Evolutionary conservation across 2,113 vertebrate species (phyloP), one percentile per base, ranked within the genome.

Genomic region (Spermophilus dauricus): DNA sequence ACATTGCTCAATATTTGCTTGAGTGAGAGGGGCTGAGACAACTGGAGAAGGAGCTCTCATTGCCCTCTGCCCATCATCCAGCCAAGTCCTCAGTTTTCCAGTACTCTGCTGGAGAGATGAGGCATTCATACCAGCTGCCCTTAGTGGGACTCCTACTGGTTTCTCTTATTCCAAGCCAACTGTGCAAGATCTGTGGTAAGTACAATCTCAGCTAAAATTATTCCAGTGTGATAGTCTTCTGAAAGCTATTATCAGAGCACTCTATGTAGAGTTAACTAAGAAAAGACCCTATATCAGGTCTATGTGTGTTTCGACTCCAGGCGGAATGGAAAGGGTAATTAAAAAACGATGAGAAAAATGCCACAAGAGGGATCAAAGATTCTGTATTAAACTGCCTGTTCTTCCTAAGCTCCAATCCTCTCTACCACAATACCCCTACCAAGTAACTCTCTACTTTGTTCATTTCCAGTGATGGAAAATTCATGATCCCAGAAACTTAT

Each of bases 101-200:
- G n/a, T 3, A 18, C 63, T 24, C 42, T 8, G 34, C 2, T 56
- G 69, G 61, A 89, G 51, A 81, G 75, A 98, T 96, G 96, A 48
- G 11, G 34, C 83, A 2, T 1, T 20, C 90, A 16, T 5, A 69
- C 22, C 75, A 76, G 56, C 92, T 95, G n/a, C 58, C 80, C 92
- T 48, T 94, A 0, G 0, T 18, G 78, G 96, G 94, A 56, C 22
- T 98, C 39, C 80, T 97, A 0, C 0, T 95, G 69, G 45, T 94
- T 58, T 78, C 56, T 82, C 73, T 97, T 24, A 65, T 96, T 67
- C 70, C 95, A 84, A 81, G 69, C 8, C 97, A 96, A n/a, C 89
- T 69, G 42, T 91, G 89, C 22, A 14, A 86, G 26, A 89, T 22
- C 51, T 95, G 84, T 34, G 90, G 94, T 97, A 76, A 97, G 95